phyloP scores from a whole-genome alignment of 2,797 vertebrate genomes.

The Cottoperca gobio region DNA sequence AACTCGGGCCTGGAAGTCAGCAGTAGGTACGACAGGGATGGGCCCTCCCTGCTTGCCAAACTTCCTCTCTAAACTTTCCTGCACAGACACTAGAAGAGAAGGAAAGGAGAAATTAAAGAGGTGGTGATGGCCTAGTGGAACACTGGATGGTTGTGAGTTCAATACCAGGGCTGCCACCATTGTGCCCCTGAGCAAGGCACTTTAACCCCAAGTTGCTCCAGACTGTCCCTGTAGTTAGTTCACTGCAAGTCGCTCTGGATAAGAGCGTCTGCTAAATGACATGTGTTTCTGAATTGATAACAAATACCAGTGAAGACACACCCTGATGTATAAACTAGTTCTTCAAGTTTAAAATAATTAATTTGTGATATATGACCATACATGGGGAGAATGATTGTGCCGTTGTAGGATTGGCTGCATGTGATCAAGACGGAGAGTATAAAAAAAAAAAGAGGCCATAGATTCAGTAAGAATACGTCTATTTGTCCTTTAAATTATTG shows the following conservation, averaged over 20 bases:
- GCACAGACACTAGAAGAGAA: constrained; percentile 92
- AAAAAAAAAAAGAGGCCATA: neutral
- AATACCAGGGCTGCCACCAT: no score
- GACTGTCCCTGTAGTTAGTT: no score
- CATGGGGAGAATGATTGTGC: neutral
- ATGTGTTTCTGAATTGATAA: neutral
- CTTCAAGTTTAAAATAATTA: no score
- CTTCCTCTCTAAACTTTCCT: constrained; percentile 98
- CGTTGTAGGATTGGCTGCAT: constrained; percentile 1
- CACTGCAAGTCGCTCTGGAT: no score
- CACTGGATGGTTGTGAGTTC: no score
- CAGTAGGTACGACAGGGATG: constrained; percentile 97
- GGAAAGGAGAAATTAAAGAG: neutral
- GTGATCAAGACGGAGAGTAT: neutral
- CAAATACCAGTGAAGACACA: no score
- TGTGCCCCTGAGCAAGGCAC: no score
- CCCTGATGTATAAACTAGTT: no score
- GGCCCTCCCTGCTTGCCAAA: constrained; percentile 98
- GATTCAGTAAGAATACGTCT: constrained; percentile 17
- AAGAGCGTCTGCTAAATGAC: no score
- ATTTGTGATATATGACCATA: neutral
- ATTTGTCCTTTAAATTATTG: neutral
- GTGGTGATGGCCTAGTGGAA: no score
- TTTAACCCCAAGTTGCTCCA: no score
- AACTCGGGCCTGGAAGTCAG: constrained; percentile 98